These are phyloP conservation scores for Daktulosphaira vitifoliae DNA, from an alignment of 1,140 invertebrate species.

Conservation along the genomic window DNA sequence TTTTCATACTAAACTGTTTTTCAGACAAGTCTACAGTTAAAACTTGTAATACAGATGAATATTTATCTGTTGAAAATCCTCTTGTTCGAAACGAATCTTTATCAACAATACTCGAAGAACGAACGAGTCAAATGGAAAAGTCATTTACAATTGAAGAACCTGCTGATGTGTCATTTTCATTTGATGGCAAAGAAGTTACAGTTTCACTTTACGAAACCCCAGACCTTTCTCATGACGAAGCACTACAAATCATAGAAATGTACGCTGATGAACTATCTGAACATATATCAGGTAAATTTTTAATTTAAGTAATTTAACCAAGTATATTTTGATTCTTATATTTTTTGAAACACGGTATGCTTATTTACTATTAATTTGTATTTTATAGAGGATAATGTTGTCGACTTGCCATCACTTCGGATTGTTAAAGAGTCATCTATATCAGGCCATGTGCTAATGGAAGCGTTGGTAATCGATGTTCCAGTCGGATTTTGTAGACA, in stretches of 20 bases:
- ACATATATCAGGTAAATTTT: slow-evolving; percentile 59
- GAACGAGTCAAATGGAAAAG: slow-evolving; percentile 69
- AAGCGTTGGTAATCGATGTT: slow-evolving; percentile 85
- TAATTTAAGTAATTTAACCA: not conserved
- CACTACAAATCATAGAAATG: slow-evolving; percentile 84
- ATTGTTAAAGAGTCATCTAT: slow-evolving; percentile 82
- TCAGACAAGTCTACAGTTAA: slow-evolving; percentile 24
- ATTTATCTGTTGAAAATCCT: slow-evolving; percentile 4
- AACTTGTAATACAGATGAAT: slow-evolving; percentile 20
- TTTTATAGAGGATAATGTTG: slow-evolving; percentile 63
- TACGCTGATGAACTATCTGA: slow-evolving; percentile 85
- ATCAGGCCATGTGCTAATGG: slow-evolving; percentile 76
- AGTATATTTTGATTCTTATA: not conserved
- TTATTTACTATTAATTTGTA: not conserved
- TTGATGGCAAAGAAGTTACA: slow-evolving; percentile 83
- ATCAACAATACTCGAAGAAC: slow-evolving; percentile 82
- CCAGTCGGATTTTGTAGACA: slow-evolving; percentile 42
- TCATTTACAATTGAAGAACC: slow-evolving; percentile 66
- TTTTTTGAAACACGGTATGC: not conserved
- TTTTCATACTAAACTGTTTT: not conserved
- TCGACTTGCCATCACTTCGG: slow-evolving; percentile 76
- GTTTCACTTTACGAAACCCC: slow-evolving; percentile 85
- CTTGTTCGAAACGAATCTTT: slow-evolving; percentile 67
- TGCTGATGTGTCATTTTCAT: slow-evolving; percentile 77
- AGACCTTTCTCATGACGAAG: slow-evolving; percentile 83